Evolutionary conservation across 2,113 vertebrate genomes (phyloP).

Genomic region (Campylorhamphus procurvoides): DNA sequence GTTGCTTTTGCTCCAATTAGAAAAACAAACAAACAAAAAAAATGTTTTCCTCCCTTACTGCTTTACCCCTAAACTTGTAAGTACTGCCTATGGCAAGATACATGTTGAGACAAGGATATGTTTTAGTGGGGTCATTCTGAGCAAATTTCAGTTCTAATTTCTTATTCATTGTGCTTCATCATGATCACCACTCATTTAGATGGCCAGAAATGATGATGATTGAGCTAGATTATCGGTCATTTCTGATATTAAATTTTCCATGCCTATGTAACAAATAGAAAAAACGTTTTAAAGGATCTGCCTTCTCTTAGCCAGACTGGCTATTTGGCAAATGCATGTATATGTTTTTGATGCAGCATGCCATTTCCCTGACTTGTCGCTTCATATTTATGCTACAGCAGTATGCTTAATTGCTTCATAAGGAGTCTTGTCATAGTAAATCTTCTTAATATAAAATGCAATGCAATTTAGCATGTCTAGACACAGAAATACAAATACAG

Average conservation of each 20-base stretch:
- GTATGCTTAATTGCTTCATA: background rate
- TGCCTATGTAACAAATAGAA: background rate
- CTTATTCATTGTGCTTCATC: background rate
- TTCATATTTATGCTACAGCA: background rate
- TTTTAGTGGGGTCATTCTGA: background rate
- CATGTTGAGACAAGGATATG: background rate
- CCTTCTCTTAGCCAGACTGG: background rate
- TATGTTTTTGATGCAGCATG: background rate
- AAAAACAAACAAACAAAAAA: background rate
- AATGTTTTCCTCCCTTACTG: rapidly evolving
- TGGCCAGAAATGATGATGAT: background rate
- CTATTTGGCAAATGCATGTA: background rate
- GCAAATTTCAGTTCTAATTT: background rate
- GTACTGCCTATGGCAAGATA: background rate
- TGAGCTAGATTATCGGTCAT: background rate
- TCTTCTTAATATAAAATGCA: background rate
- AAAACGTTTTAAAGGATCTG: background rate
- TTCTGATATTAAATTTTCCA: background rate
- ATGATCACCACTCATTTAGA: background rate
- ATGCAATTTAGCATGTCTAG: background rate
- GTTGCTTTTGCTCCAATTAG: background rate
- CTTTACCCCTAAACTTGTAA: background rate
- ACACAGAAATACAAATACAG: background rate
- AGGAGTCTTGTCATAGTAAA: background rate
- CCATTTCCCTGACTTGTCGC: background rate